Base-by-base conservation (phyloP, 2,113 vertebrate species). In the Chionis minor region DNA sequence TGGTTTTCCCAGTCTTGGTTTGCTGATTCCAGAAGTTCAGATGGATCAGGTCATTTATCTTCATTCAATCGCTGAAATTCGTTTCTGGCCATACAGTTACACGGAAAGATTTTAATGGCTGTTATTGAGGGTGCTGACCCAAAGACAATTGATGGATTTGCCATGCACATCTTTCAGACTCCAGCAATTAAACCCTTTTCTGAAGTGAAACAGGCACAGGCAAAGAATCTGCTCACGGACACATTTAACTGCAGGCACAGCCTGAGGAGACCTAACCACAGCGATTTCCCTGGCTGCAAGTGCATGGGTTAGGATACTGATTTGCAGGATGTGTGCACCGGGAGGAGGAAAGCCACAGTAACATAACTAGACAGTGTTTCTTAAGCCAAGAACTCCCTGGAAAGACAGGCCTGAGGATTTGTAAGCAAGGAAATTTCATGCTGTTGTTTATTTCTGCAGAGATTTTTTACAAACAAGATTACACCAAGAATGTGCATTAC, bases 1-100 rank as follows among this genome's bases (percentile, higher is more conserved):
- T 49, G 30, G 49, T 56, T 94, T 91, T 54, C 56, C 66, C 27
- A 33, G 86, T 89, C 92, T 54, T 85, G 54, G 81, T 87, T 94
- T 96, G 86, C 66, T 94, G 83, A 91, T 30, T 94, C 27, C 78
- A 91, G 77, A 89, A 88, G 58, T 92, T 95, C 66, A 87, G 86
- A 65, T 87, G 58, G 70, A 94, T 87, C 70, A 28, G 81, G 62
- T 87, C 10, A 69, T 95, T 94, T 82, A 69, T 94, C 88, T 95
- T 92, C 61, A 75, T 96, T 81, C 77, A 69, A 38, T 77, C 2
- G 2, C 55, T 77, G 84, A 77, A 75, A 73, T 92, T 91, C 87
- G 4, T 94, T 92, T 89, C 81, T 91, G 56, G 32, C 45, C 42
- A 30, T 69, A 65, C 10, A 94, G 87, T 83, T 92, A 85, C 28